Conservation (phyloP, 2,797 vertebrate genomes). For the Chelonia mydas region DNA sequence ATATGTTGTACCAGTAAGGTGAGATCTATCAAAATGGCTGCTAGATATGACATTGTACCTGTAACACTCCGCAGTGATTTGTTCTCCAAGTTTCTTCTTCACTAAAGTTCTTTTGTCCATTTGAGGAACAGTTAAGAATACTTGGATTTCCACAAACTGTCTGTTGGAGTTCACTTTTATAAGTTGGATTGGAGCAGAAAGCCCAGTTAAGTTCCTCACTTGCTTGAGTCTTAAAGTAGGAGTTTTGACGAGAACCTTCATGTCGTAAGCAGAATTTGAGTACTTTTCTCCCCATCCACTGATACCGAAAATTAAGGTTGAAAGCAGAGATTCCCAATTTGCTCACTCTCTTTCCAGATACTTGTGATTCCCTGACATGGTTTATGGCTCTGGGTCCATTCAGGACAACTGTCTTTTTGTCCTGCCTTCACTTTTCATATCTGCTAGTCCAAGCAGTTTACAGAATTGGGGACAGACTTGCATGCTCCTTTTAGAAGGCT, state of each 20-base stretch:
- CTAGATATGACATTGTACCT: fast-evolving
- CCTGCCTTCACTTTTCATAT: neutral
- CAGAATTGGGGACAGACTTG: neutral
- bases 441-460: neutral
- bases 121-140: neutral
- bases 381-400: neutral
- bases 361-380: neutral
- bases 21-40: fast-evolving
- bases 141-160: neutral
- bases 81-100: neutral
- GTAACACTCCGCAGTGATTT: neutral
- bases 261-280: neutral
- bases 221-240: neutral
- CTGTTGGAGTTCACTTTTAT: neutral
- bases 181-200: neutral
- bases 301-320: neutral
- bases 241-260: neutral
- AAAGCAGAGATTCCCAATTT: neutral
- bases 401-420: neutral
- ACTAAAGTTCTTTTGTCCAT: neutral
- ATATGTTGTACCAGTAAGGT: neutral
- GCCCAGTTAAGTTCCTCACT: neutral
- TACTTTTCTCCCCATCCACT: neutral
- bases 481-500: neutral
- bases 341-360: neutral